A percentile compares a stretch with the other conserved stretches of the same genome.
phyloP scores from a whole-genome alignment of 2,113 vertebrate species.

The Brachirus orientalis region DNA sequence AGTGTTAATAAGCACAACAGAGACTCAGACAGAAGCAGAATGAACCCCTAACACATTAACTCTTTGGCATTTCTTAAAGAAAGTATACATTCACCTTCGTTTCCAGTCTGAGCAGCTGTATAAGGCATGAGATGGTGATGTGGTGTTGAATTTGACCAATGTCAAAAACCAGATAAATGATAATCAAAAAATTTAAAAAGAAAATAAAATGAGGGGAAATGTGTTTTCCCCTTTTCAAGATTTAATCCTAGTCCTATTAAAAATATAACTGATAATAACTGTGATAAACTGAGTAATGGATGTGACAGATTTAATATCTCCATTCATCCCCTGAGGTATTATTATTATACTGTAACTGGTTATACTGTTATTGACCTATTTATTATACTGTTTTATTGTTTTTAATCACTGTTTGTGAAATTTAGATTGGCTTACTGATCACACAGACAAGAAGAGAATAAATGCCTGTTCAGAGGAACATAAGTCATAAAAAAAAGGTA shows the following conservation, averaged over 20 bases:
- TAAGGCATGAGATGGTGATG: conserved; percentile 34
- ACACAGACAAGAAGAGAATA: too few relatives aligned
- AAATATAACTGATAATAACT: too few relatives aligned
- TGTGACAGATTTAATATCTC: too few relatives aligned
- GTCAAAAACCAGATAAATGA: background rate
- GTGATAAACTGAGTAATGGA: too few relatives aligned
- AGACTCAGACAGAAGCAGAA: background rate
- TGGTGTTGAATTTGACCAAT: background rate
- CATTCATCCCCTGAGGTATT: background rate
- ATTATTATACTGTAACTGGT: background rate
- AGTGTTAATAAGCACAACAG: background rate
- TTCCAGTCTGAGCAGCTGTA: conserved; percentile 24
- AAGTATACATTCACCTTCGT: conserved; percentile 48
- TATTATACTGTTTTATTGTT: too few relatives aligned
- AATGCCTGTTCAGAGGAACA: too few relatives aligned
- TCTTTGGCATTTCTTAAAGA: conserved; percentile 65
- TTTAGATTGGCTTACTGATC: too few relatives aligned
- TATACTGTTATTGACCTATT: background rate
- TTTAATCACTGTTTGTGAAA: background rate
- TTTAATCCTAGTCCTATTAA: too few relatives aligned
- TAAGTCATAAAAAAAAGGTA: too few relatives aligned
- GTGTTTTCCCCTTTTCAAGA: background rate
- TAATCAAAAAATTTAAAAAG: background rate
- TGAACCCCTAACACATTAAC: background rate
- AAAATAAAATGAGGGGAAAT: too few relatives aligned